Evolutionary conservation across 2,797 vertebrate genomes (phyloP).

Genomic region (Xenentodon cancila): DNA sequence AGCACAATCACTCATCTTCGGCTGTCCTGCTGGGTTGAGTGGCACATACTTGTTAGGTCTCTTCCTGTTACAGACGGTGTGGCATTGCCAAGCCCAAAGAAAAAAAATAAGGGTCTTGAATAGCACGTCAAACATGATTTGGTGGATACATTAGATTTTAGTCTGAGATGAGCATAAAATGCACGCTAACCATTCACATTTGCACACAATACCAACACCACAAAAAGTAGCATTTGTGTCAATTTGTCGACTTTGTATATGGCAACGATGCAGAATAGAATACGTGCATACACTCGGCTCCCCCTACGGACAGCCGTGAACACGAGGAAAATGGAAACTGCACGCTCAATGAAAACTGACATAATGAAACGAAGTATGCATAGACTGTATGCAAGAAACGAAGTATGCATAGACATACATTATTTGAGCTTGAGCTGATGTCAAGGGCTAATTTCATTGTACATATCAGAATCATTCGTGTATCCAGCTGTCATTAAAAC

Average conservation of each 20-base stretch:
- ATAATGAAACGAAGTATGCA: neutral
- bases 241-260: conserved; percentile 8
- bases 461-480: conserved; percentile 15
- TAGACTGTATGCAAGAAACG: no score
- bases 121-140: conserved; percentile 40
- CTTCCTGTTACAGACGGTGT: conserved; percentile 31
- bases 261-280: neutral
- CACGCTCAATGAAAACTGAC: conserved; percentile 2
- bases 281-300: neutral
- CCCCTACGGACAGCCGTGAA: neutral
- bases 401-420: conserved; percentile 5
- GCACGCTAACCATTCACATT: conserved; percentile 32
- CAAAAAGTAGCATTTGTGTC: conserved; percentile 6
- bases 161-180: conserved; percentile 44
- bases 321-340: conserved; percentile 8
- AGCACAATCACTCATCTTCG: conserved; percentile 54
- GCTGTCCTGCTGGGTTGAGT: conserved; percentile 46
- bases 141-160: conserved; percentile 40
- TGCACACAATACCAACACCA: neutral
- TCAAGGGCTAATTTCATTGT: conserved; percentile 8
- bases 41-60: conserved; percentile 48
- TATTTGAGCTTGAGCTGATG: conserved; percentile 10
- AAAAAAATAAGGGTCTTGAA: conserved; percentile 33
- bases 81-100: conserved; percentile 51
- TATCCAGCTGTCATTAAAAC: conserved; percentile 7